Percentiles rank a stretch among this genome's conserved stretches.
These are phyloP conservation scores for Parasteatoda lunata DNA, from an alignment of 2,888 invertebrate species.

Conservation along the genomic window DNA sequence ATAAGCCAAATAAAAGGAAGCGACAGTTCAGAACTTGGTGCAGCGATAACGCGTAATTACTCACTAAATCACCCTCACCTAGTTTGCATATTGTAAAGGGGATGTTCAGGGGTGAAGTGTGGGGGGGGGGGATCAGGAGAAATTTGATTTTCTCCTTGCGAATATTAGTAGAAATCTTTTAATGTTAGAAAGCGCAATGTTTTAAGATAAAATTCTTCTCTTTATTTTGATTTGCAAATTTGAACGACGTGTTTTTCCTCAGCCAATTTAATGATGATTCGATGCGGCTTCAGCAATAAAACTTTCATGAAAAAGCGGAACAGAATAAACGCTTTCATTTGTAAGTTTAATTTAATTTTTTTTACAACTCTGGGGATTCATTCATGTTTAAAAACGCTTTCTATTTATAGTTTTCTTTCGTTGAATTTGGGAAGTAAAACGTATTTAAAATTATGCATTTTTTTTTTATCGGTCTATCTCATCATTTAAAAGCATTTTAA, in stretches of 20 bases:
- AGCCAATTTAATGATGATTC: slow-evolving; percentile 40
- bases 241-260: slow-evolving; percentile 37
- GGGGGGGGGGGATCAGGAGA: neutral
- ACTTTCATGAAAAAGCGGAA: neutral
- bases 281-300: slow-evolving; percentile 28
- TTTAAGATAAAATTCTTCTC: slow-evolving; percentile 30
- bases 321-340: too few species aligned
- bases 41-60: slow-evolving; percentile 62
- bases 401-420: too few species aligned
- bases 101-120: neutral
- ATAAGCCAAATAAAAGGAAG: slow-evolving; percentile 62
- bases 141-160: slow-evolving; percentile 51
- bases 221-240: slow-evolving; percentile 50
- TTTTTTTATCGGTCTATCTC: too few species aligned
- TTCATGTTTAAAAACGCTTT: too few species aligned
- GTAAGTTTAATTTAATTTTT: too few species aligned
- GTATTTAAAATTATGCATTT: too few species aligned
- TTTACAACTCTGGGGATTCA: too few species aligned
- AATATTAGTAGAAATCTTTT: slow-evolving; percentile 25
- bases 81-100: slow-evolving; percentile 44
- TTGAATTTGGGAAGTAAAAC: too few species aligned
- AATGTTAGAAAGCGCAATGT: slow-evolving; percentile 18
- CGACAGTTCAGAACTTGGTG: slow-evolving; percentile 55
- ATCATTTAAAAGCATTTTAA: too few species aligned
- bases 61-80: slow-evolving; percentile 54